phyloP scores from a whole-genome alignment of 2,797 vertebrate species.

The Argentina silus region DNA sequence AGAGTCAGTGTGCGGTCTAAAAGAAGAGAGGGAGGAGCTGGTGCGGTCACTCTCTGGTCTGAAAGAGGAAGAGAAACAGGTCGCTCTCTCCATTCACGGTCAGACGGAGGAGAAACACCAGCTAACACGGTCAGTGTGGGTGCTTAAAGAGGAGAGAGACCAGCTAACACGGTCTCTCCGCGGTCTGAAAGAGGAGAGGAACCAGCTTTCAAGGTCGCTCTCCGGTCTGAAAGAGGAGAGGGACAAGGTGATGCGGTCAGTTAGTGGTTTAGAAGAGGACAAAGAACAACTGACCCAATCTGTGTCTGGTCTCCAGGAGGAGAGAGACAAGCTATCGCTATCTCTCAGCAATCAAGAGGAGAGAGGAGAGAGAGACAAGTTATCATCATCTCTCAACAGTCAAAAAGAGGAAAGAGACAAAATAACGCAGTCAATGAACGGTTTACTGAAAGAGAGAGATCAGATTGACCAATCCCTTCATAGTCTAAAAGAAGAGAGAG shows the following conservation, averaged over 20 bases:
- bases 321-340: conserved; percentile 50
- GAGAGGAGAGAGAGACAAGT: conserved; percentile 46
- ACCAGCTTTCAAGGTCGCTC: conserved; percentile 47
- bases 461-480: conserved; percentile 38
- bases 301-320: conserved; percentile 49
- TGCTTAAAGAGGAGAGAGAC: conserved; percentile 63
- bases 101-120: conserved; percentile 76
- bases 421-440: neutral
- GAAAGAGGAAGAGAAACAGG: conserved; percentile 65
- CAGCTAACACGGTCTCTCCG: conserved; percentile 53
- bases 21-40: conserved; percentile 60
- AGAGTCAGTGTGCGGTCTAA: conserved; percentile 54
- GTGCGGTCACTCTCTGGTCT: conserved; percentile 45
- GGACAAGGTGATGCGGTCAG: conserved; percentile 43
- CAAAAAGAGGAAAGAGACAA: conserved; percentile 58
- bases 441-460: conserved; percentile 28
- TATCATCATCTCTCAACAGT: conserved; percentile 43
- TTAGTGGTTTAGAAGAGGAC: conserved; percentile 53
- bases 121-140: conserved; percentile 65
- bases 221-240: conserved; percentile 54
- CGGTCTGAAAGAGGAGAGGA: conserved; percentile 57
- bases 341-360: conserved; percentile 46
- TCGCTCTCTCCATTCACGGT: conserved; percentile 54
- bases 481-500: conserved; percentile 58
- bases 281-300: conserved; percentile 50